These are phyloP conservation scores for Poeciliopsis occidentalis DNA, from an alignment of 2,113 vertebrate species.

Conservation along the genomic window DNA sequence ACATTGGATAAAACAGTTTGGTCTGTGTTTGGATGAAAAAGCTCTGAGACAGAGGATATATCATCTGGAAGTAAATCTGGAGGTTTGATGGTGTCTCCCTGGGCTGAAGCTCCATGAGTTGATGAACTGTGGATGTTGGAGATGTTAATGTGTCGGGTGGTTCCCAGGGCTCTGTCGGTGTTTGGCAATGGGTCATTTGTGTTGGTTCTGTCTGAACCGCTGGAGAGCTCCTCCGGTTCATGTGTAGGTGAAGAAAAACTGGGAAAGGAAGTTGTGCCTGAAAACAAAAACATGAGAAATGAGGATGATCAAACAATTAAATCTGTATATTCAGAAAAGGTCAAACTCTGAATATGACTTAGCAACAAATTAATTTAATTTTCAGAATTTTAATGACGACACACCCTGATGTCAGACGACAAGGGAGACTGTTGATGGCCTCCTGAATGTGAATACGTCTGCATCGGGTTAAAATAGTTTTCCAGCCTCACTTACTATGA, in stretches of 20 bases:
- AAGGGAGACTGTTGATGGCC: background rate
- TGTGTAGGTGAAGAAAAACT: constrained; percentile 24
- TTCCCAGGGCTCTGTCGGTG: background rate
- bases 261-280: constrained; percentile 48
- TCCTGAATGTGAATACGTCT: background rate
- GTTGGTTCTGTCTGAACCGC: background rate
- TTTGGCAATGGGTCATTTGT: background rate
- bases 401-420: background rate
- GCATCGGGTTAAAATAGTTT: too few species aligned
- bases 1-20: background rate
- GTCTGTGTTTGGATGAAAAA: background rate
- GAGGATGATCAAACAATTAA: background rate
- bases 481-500: too few species aligned
- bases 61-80: constrained; percentile 3
- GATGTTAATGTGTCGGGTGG: constrained; percentile 1
- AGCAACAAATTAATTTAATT: background rate
- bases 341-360: background rate
- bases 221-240: constrained; percentile 9
- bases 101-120: background rate
- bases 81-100: constrained; percentile 7
- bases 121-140: background rate
- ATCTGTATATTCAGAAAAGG: background rate
- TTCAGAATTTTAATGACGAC: background rate
- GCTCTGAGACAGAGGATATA: constrained; percentile 2
- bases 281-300: constrained; percentile 3